Conservation (phyloP, 2,888 invertebrate species). For the Apamea anceps region DNA sequence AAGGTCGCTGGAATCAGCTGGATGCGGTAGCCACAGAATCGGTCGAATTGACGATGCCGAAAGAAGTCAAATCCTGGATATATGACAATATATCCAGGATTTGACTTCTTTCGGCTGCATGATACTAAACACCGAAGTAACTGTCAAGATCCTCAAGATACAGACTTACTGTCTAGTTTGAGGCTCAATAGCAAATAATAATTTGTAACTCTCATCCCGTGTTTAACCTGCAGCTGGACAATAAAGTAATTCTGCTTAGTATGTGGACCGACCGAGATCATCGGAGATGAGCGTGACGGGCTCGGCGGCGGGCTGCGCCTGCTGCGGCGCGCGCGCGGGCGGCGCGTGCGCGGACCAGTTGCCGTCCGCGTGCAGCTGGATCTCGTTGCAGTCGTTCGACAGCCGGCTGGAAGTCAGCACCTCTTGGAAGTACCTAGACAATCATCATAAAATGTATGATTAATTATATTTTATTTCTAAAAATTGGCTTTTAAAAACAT, state of each 20-base stretch:
- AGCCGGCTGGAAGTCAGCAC: constrained; percentile 93
- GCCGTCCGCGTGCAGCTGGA: constrained; percentile 95
- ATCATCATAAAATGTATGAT: neutral
- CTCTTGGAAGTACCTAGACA: constrained; percentile 94
- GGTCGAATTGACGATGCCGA: too few relatives aligned
- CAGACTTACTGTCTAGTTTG: neutral
- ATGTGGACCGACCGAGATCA: constrained; percentile 91
- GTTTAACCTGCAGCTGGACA: neutral
- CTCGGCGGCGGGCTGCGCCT: constrained; percentile 88
- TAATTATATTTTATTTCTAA: neutral
- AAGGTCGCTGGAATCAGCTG: too few relatives aligned
- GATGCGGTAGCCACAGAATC: too few relatives aligned
- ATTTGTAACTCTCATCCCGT: neutral
- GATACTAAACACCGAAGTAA: too few relatives aligned
- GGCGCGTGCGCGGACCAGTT: constrained; percentile 94
- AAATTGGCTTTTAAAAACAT: neutral
- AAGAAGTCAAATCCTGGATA: too few relatives aligned
- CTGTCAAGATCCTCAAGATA: neutral
- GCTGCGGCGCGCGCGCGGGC: constrained; percentile 91
- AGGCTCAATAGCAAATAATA: neutral
- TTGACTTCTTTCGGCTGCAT: too few relatives aligned
- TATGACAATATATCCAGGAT: too few relatives aligned
- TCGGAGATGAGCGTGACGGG: constrained; percentile 94
- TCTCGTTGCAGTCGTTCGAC: constrained; percentile 93
- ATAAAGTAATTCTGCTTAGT: neutral